A percentile compares a stretch with the other conserved stretches of the same genome.
Evolutionary conservation across 2,888 invertebrate species (phyloP).

Genomic region (Scrobipalpa atriplicella): DNA sequence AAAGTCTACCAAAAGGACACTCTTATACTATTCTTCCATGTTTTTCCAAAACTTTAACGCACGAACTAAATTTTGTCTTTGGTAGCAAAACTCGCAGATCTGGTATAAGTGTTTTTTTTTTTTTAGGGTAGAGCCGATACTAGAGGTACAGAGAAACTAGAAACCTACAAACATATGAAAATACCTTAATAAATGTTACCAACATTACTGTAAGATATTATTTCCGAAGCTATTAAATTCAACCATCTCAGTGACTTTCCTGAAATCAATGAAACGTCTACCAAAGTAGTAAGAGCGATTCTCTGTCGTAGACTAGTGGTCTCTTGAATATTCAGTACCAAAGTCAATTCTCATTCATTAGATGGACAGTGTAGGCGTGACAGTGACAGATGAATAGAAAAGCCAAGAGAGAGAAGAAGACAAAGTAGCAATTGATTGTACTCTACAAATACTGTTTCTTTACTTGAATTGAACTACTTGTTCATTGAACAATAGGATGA

Average conservation of each 20-base stretch:
- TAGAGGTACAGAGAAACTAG: too few relatives aligned
- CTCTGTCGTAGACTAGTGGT: background rate
- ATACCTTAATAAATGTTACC: too few relatives aligned
- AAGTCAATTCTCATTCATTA: conserved; percentile 45
- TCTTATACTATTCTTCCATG: too few relatives aligned
- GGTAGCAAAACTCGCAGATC: too few relatives aligned
- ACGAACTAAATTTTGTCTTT: too few relatives aligned
- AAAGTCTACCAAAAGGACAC: too few relatives aligned
- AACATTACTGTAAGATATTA: too few relatives aligned
- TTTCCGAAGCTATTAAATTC: too few relatives aligned
- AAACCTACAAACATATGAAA: too few relatives aligned
- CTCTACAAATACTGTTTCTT: background rate
- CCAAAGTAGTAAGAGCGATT: conserved; percentile 32
- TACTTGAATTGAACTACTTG: background rate
- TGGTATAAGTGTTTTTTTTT: too few relatives aligned
- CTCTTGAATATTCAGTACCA: conserved; percentile 24
- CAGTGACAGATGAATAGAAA: conserved; percentile 52
- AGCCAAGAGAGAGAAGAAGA: conserved; percentile 35
- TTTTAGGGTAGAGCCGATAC: too few relatives aligned
- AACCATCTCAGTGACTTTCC: background rate
- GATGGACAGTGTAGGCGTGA: conserved; percentile 40
- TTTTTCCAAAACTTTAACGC: too few relatives aligned
- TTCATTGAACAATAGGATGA: background rate
- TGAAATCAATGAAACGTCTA: background rate
- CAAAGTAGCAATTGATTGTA: conserved; percentile 41